phyloP scores from a whole-genome alignment of 2,113 vertebrate genomes.

The Puma concolor region DNA sequence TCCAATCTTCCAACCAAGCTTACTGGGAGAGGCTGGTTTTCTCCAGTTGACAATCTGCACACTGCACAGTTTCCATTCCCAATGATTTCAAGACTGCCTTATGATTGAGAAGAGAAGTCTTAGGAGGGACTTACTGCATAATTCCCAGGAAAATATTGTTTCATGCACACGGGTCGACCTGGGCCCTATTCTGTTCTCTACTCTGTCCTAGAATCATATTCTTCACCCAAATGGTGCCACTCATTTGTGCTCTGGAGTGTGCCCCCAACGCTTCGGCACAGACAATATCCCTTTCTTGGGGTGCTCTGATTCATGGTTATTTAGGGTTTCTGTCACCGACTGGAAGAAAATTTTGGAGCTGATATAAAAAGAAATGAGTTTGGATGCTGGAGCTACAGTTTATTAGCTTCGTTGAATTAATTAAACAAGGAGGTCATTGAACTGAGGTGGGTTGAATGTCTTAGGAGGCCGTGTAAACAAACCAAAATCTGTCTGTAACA shows the following conservation, averaged over 20 bases:
- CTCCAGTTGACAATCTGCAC: neutral
- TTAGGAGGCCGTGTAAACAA: neutral
- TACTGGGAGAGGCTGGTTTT: neutral
- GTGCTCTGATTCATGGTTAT: neutral
- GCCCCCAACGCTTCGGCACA: neutral
- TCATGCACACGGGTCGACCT: neutral
- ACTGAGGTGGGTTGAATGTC: neutral
- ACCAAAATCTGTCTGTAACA: neutral
- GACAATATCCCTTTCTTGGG: neutral
- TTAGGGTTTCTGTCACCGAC: neutral
- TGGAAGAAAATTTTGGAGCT: neutral
- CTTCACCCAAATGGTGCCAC: neutral
- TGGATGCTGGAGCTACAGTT: neutral
- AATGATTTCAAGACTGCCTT: neutral
- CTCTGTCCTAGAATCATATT: neutral
- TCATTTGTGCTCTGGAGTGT: neutral
- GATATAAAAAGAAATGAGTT: neutral
- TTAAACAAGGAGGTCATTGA: neutral
- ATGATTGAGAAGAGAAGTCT: neutral
- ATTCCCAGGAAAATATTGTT: neutral
- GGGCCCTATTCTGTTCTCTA: neutral
- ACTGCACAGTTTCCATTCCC: neutral
- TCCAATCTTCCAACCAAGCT: neutral
- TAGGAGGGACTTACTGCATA: too few relatives aligned
- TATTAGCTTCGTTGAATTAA: neutral